Evolutionary conservation across 2,797 vertebrate genomes (phyloP).

Genomic region (Sternarchorhynchus goeldii): DNA sequence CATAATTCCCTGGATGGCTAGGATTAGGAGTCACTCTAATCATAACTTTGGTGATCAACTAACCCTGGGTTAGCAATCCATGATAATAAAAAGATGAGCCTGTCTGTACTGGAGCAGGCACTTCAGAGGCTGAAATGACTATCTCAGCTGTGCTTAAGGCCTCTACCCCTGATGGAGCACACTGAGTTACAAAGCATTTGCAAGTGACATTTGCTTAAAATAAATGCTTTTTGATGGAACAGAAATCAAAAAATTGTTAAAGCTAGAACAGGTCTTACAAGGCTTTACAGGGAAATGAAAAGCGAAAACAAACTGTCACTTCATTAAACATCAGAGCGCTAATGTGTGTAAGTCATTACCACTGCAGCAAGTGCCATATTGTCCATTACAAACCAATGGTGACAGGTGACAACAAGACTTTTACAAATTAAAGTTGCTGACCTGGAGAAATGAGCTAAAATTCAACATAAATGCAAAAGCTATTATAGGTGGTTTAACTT

Average conservation of each 20-base stretch:
- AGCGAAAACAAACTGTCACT: conserved; percentile 45
- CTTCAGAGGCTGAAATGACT: conserved; percentile 55
- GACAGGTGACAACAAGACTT: conserved; percentile 19
- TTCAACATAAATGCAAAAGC: conserved; percentile 27
- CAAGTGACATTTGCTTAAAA: conserved; percentile 63
- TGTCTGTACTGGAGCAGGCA: conserved; percentile 42
- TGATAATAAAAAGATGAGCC: conserved; percentile 58
- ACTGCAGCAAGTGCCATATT: conserved; percentile 23
- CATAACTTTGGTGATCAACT: conserved; percentile 55
- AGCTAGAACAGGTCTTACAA: conserved; percentile 40
- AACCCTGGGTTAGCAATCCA: conserved; percentile 51
- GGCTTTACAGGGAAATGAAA: conserved; percentile 35
- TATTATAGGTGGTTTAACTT: neutral
- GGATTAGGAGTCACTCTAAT: conserved; percentile 57
- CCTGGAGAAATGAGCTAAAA: conserved; percentile 26
- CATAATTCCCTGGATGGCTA: conserved; percentile 58
- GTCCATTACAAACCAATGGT: conserved; percentile 31
- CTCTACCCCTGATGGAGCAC: conserved; percentile 44
- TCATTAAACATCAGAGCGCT: conserved; percentile 53
- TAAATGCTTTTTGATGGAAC: conserved; percentile 55
- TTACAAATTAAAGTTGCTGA: conserved; percentile 19
- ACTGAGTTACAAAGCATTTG: conserved; percentile 61
- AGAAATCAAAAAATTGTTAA: conserved; percentile 52
- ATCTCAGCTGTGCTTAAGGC: conserved; percentile 51
- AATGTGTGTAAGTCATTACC: conserved; percentile 45